Evolutionary conservation across 2,888 invertebrate genomes (phyloP), one percentile per base, ranked within the genome.

Genomic region (Itoplectis maculator): DNA sequence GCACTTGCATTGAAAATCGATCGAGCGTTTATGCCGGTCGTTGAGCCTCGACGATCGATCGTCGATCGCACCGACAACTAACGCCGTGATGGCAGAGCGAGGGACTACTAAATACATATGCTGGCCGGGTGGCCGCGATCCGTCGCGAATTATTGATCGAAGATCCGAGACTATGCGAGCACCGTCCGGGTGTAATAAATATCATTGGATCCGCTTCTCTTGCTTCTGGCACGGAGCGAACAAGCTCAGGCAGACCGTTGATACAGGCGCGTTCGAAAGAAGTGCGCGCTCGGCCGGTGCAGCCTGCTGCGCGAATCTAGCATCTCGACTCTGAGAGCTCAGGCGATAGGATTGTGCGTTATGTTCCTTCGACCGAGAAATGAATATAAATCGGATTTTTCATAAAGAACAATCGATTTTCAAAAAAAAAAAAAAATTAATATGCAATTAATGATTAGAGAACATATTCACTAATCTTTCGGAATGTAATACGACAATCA

Each of bases 201-300:
- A 88, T 88, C 85, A 89, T 88, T 89, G 82, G 88, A 84, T 84
- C 84, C 88, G 88, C 88, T 88, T 82, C 84, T 82, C 83, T 83
- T 86, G 73, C 40, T 81, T 79, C 68, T 66, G 75, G 79, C 69
- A 74, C 72, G 54, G 15, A 47, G 45, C 45, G 35, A 45, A 40
- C 51, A 23, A 9, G 40, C 74, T 65, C 56, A 9, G 47, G 45
- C 37, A 45, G 59, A 68, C 47, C n/a, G 76, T 47, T 76, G 66
- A 75, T 76, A 47, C 65, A 56, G 76, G 8, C 29, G 42, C 76
- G 76, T 66, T 76, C 54, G 35, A 65, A 51, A 59, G 35, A 59
- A 35, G 59, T 59, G 35, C 35, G 11, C 15, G 29, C 29, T 5
- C 61, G 37, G 40, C 18, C 40, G 15, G 5, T 35, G 23, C n/a